Evolutionary conservation across 1,140 invertebrate species (phyloP).

Genomic region (Manduca sexta): DNA sequence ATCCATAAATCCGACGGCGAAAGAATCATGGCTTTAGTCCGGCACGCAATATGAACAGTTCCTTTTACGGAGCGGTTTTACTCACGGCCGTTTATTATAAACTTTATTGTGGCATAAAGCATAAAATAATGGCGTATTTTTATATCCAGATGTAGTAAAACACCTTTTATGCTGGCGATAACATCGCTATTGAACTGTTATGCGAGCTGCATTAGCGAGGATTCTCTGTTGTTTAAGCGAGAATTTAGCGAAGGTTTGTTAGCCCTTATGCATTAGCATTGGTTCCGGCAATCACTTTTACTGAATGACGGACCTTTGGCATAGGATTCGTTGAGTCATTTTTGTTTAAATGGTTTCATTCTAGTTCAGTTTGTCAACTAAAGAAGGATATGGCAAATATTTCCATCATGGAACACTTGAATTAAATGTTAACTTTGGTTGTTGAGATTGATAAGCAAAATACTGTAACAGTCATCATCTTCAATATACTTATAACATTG

Average conservation of each 20-base stretch:
- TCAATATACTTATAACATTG: no score
- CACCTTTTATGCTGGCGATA: constrained; percentile 63
- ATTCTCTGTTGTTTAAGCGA: background rate
- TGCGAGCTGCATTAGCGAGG: constrained; percentile 8
- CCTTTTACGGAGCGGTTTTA: constrained; percentile 40
- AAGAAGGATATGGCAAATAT: no score
- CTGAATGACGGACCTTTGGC: background rate
- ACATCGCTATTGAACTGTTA: constrained; percentile 38
- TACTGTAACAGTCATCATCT: no score
- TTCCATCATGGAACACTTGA: no score
- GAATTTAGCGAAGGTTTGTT: no score
- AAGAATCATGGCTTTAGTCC: background rate
- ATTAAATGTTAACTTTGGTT: no score
- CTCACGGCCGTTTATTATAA: constrained; percentile 59
- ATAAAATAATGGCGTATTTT: constrained; percentile 66
- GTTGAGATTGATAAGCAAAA: no score
- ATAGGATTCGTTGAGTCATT: background rate
- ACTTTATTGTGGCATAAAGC: constrained; percentile 63
- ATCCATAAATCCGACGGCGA: no score
- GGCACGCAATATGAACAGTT: constrained; percentile 49
- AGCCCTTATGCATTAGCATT: no score
- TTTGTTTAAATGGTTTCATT: no score
- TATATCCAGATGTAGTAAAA: constrained; percentile 62
- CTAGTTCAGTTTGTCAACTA: no score
- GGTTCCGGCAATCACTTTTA: no score